Evolutionary conservation across 1,140 invertebrate species (phyloP).

Genomic region (Danaus melanippus): DNA sequence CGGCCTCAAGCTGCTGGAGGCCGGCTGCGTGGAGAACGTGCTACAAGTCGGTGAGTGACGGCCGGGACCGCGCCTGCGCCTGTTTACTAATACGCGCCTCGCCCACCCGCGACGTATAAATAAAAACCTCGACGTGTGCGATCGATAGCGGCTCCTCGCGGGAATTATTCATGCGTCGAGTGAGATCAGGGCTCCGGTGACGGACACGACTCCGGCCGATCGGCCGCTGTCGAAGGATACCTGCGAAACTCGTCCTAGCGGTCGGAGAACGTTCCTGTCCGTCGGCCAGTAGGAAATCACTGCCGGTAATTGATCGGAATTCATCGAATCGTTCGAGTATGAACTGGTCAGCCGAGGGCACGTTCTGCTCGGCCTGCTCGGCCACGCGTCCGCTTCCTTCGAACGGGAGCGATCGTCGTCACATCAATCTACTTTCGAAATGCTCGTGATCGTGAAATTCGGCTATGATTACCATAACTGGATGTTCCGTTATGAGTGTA

Average conservation of each 20-base stretch:
- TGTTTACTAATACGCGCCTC: constrained; percentile 72
- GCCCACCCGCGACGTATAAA: constrained; percentile 69
- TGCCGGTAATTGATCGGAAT: constrained; percentile 17
- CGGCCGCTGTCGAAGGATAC: constrained; percentile 10
- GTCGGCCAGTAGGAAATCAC: constrained; percentile 17
- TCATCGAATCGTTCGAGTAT: constrained; percentile 17
- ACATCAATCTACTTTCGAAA: constrained; percentile 51
- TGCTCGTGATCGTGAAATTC: constrained; percentile 54
- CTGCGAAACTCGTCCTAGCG: constrained; percentile 23
- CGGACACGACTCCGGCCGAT: constrained; percentile 15
- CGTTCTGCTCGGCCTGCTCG: constrained; percentile 2
- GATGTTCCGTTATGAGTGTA: constrained; percentile 60
- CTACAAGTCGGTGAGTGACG: constrained; percentile 89
- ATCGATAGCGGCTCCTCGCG: constrained; percentile 68
- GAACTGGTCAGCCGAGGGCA: constrained; percentile 11
- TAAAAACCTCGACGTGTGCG: constrained; percentile 71
- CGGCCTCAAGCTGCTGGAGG: constrained; percentile 86
- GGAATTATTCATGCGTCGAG: constrained; percentile 69
- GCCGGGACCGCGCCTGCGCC: constrained; percentile 55
- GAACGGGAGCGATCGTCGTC: constrained; percentile 15
- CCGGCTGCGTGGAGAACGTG: constrained; percentile 84
- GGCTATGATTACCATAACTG: constrained; percentile 68
- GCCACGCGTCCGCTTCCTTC: constrained; percentile 21
- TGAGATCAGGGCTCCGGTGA: constrained; percentile 51
- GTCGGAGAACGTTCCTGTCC: constrained; percentile 19